Base-by-base conservation (phyloP, 2,113 vertebrate genomes). In the Phylloscopus trochilus region DNA sequence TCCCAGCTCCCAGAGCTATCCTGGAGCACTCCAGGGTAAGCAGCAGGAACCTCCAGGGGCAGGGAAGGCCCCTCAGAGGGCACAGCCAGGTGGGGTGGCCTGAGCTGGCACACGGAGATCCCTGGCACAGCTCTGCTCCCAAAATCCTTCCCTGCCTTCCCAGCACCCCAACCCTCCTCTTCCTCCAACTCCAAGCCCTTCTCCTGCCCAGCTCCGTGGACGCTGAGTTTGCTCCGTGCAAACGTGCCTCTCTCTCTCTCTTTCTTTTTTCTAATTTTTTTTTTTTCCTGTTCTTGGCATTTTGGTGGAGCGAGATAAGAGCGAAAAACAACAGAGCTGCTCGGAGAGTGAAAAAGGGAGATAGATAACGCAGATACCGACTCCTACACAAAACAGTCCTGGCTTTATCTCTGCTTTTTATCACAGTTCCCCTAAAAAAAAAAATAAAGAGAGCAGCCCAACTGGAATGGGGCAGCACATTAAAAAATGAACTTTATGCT, bases 291-390 rank as follows among this genome's bases (percentile, higher is more conserved):
- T 99, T 99, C 98, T 98, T 99, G 99, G 98, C 99, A 99, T 99
- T 99, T 99, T 99, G 99, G 98, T 98, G 98, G 97, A 98, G 98
- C 39, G 92, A 99, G 99, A 99, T 99, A 99, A 99, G 98, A 95
- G 97, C 98, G 97, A 98, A 97, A 99, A 99, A 99, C 98, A 99
- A 99, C 98, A 99, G 98, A 98, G 98, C 98, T 98, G 98, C 98
- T 98, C 97, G 58, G 98, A 98, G 98, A 99, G 98, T 98, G 98
- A 99, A 98, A 98, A 98, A 98, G 98, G 98, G 98, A 98, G 98
- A 99, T 99, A 99, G 98, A 99, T 99, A 99, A 99, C 98, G 97
- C 98, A 99, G 99, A 99, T 99, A 99, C 97, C 81, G 98, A 99
- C 98, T 99, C 99, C 98, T 98, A 98, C 98, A 99, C 98, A 99